Conservation (phyloP, 1,140 invertebrate genomes). For the Hestina assimilis region DNA sequence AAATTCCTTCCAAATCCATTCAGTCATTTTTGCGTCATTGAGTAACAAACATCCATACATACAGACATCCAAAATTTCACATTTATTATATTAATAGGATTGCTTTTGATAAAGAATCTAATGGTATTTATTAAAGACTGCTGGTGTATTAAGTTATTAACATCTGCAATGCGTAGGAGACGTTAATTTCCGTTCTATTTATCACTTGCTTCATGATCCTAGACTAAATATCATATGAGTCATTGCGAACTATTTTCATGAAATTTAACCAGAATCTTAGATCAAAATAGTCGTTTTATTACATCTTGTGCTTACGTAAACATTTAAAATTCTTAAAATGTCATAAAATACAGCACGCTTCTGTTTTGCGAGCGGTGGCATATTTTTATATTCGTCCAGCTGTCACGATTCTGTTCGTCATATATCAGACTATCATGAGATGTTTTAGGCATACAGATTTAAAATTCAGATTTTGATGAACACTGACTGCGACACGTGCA, state of each 20-base stretch:
- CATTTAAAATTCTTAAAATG: slow-evolving; percentile 18
- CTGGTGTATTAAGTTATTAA: slow-evolving; percentile 40
- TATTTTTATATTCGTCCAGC: slow-evolving; percentile 16
- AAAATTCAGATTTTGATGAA: slow-evolving; percentile 1
- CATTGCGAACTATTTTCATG: slow-evolving; percentile 27
- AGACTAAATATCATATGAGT: slow-evolving; percentile 34
- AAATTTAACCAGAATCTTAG: slow-evolving; percentile 16
- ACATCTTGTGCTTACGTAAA: slow-evolving; percentile 18
- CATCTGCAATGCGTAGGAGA: slow-evolving; percentile 42
- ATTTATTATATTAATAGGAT: too few relatives aligned
- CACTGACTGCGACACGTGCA: neutral
- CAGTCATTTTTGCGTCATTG: too few relatives aligned
- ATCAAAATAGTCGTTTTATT: slow-evolving; percentile 24
- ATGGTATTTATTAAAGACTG: slow-evolving; percentile 34
- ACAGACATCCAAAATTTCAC: too few relatives aligned
- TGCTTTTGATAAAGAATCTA: slow-evolving; percentile 32
- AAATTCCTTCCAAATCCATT: too few relatives aligned
- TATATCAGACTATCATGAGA: neutral
- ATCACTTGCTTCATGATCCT: slow-evolving; percentile 37
- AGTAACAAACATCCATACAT: too few relatives aligned
- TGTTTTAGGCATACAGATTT: neutral
- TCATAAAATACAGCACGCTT: slow-evolving; percentile 3
- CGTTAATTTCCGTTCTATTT: slow-evolving; percentile 51
- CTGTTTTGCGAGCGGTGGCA: neutral
- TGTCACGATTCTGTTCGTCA: slow-evolving; percentile 11